Percentiles rank a stretch among this genome's conserved stretches.
These are phyloP conservation scores for Unio delphinus DNA, from an alignment of 2,888 invertebrate genomes.

Conservation along the genomic window DNA sequence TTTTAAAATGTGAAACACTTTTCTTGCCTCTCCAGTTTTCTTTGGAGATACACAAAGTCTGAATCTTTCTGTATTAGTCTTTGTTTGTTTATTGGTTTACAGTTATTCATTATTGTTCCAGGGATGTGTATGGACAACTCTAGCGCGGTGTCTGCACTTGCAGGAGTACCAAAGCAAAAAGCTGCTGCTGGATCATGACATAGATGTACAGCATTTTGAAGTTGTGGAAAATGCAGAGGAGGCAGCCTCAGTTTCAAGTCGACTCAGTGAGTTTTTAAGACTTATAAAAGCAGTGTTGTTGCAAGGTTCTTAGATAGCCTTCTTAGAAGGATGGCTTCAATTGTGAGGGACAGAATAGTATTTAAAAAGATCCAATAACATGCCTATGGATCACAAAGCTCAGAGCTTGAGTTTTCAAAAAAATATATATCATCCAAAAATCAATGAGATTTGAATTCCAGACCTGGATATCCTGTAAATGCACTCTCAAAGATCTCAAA, in stretches of 20 bases:
- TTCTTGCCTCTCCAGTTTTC: too few species aligned
- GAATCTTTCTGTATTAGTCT: too few species aligned
- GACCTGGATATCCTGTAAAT: too few species aligned
- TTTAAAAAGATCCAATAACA: neutral
- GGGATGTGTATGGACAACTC: too few species aligned
- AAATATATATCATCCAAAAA: too few species aligned
- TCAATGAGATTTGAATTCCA: too few species aligned
- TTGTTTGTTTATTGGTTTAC: too few species aligned
- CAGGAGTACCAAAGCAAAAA: slow-evolving; percentile 98
- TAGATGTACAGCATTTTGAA: slow-evolving; percentile 81
- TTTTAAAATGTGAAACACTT: too few species aligned
- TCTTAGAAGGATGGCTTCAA: neutral
- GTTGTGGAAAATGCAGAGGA: slow-evolving; percentile 81
- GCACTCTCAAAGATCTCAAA: too few species aligned
- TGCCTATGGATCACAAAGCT: neutral
- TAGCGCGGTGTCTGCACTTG: slow-evolving; percentile 81
- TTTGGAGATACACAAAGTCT: too few species aligned
- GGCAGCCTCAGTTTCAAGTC: slow-evolving; percentile 60
- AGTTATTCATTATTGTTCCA: too few species aligned
- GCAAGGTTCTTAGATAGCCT: neutral
- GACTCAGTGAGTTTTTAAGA: slow-evolving; percentile 54
- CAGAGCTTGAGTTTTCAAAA: too few species aligned
- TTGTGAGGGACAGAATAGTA: neutral
- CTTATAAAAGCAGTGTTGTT: neutral
- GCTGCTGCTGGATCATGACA: slow-evolving; percentile 85